Evolutionary conservation across 2,797 vertebrate genomes (phyloP).

Genomic region (Xerus rutilus): DNA sequence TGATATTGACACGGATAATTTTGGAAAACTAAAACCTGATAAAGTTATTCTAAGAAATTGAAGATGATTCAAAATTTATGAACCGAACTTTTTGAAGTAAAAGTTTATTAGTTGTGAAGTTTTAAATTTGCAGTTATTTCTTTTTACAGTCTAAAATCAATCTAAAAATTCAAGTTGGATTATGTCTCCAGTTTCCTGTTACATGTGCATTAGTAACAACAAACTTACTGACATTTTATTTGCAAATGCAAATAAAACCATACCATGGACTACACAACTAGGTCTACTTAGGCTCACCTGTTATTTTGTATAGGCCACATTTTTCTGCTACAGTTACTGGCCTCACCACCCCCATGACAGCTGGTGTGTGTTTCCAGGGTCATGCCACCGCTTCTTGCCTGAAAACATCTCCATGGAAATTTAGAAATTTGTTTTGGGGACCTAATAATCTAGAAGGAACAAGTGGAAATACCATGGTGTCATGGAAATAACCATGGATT

Average conservation of each 20-base stretch:
- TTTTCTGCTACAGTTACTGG: neutral
- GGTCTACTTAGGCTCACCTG: neutral
- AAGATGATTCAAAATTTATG: neutral
- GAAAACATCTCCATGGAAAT: neutral
- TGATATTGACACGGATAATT: neutral
- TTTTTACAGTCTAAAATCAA: constrained; percentile 6
- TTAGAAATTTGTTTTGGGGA: neutral
- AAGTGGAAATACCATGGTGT: neutral
- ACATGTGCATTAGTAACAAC: neutral
- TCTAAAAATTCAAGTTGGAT: neutral
- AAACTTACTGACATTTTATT: neutral
- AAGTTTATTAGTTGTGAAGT: neutral
- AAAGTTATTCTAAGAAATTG: neutral
- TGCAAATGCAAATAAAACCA: neutral
- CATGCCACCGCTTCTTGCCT: neutral
- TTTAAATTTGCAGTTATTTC: neutral
- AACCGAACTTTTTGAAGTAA: neutral
- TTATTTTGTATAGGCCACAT: neutral
- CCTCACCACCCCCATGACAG: neutral
- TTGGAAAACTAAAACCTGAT: neutral
- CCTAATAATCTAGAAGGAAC: neutral
- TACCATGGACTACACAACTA: neutral
- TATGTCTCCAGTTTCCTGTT: neutral
- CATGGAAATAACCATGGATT: neutral
- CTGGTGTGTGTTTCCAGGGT: neutral